These are phyloP conservation scores for Pedetes capensis DNA, from an alignment of 2,113 vertebrate genomes.

Conservation along the genomic window DNA sequence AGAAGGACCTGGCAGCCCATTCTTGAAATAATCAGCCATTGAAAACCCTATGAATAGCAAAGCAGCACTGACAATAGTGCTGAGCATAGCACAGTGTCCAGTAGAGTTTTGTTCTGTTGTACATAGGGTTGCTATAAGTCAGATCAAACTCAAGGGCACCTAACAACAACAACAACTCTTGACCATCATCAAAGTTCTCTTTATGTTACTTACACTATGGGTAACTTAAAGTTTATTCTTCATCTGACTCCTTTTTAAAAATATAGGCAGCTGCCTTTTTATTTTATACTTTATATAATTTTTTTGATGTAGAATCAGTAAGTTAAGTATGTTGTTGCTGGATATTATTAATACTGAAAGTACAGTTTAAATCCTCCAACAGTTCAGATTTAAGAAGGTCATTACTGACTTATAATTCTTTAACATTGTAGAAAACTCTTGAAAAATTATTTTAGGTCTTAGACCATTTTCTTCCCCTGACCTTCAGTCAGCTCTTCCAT, in stretches of 20 bases:
- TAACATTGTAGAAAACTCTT: neutral
- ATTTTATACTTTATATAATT: neutral
- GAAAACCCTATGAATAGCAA: too few species aligned
- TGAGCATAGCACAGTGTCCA: too few species aligned
- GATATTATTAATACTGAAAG: neutral
- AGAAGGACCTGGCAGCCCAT: too few species aligned
- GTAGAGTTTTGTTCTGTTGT: too few species aligned
- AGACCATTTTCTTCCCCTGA: neutral
- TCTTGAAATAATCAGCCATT: too few species aligned
- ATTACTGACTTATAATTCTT: neutral
- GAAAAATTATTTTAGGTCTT: conserved; percentile 21
- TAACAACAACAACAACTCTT: too few species aligned
- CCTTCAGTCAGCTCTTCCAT: neutral
- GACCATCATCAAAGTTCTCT: neutral
- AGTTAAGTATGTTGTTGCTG: neutral
- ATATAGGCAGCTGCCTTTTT: neutral
- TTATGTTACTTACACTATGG: neutral
- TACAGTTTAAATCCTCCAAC: neutral
- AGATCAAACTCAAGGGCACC: too few species aligned
- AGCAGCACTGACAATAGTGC: too few species aligned
- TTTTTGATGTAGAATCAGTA: neutral
- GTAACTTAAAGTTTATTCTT: neutral
- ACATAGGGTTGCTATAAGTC: too few species aligned
- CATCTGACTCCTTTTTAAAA: conserved; percentile 7
- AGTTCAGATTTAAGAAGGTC: neutral